Conservation (phyloP, 2,888 invertebrate species). For the Salpingus planirostris region DNA sequence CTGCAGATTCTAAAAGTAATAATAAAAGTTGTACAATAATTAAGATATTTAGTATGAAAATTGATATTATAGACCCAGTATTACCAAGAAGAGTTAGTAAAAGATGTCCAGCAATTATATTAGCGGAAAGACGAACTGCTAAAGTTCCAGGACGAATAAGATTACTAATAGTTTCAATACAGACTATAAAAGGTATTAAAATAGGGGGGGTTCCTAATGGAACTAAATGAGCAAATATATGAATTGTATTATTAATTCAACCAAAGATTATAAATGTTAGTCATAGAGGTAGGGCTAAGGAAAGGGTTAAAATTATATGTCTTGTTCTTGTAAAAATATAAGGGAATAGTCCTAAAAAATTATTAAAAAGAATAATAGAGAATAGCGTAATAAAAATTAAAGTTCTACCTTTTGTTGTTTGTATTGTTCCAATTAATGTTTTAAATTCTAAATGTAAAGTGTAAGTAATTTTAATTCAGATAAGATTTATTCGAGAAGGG, state of each 20-base stretch:
- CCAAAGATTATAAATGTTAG: constrained; percentile 56
- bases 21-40: constrained; percentile 22
- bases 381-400: constrained; percentile 42
- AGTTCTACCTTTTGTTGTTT: constrained; percentile 39
- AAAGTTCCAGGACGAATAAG: constrained; percentile 61
- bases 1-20: constrained; percentile 49
- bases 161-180: constrained; percentile 68
- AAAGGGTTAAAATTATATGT: constrained; percentile 52
- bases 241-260: constrained; percentile 52
- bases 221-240: constrained; percentile 60
- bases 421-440: constrained; percentile 44
- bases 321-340: constrained; percentile 64
- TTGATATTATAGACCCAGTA: constrained; percentile 29
- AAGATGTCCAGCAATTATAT: constrained; percentile 62
- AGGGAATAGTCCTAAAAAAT: constrained; percentile 60
- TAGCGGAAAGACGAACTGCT: constrained; percentile 44
- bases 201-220: constrained; percentile 56
- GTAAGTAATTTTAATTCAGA: constrained; percentile 44
- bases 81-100: constrained; percentile 47
- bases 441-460: constrained; percentile 51
- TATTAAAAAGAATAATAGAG: constrained; percentile 54
- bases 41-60: constrained; percentile 24
- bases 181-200: constrained; percentile 63
- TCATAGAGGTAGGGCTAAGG: constrained; percentile 55
- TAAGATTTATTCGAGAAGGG: constrained; percentile 44